A percentile compares a stretch with the other conserved stretches of the same genome.
Conservation (phyloP, 1,140 invertebrate species). For the Nylanderia fulva region DNA sequence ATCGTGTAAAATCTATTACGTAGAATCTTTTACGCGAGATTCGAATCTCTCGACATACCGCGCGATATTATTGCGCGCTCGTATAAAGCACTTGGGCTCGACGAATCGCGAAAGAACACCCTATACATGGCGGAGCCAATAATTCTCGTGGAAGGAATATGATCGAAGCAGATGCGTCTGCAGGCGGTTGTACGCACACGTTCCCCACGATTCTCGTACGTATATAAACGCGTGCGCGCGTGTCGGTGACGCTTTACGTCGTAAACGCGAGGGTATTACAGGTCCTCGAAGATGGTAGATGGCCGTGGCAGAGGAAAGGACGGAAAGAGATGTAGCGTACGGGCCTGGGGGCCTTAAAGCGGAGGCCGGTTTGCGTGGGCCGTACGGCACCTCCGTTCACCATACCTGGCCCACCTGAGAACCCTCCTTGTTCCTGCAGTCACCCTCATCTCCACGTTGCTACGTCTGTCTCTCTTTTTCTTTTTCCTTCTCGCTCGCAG, state of each 20-base stretch:
- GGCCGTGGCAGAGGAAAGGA: conserved; percentile 50
- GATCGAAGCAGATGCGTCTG: conserved; percentile 79
- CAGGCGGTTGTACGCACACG: conserved; percentile 64
- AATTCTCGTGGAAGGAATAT: conserved; percentile 77
- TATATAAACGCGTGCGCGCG: conserved; percentile 40
- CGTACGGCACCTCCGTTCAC: conserved; percentile 77
- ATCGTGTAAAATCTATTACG: conserved; percentile 1
- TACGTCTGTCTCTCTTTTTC: neutral
- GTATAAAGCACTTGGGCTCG: neutral
- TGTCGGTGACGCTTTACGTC: conserved; percentile 72
- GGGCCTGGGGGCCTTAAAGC: conserved; percentile 68
- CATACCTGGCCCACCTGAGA: conserved; percentile 72
- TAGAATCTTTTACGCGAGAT: conserved; percentile 19
- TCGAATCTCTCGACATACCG: neutral
- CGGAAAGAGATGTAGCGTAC: conserved; percentile 62
- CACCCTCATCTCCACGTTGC: conserved; percentile 32
- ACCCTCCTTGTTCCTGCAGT: conserved; percentile 47
- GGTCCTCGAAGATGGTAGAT: conserved; percentile 74
- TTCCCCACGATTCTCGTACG: conserved; percentile 1
- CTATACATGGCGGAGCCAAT: conserved; percentile 75
- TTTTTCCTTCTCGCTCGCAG: conserved; percentile 1
- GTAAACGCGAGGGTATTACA: conserved; percentile 78
- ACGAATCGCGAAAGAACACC: conserved; percentile 65
- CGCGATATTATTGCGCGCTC: conserved; percentile 4
- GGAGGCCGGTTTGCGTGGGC: conserved; percentile 79